Evolutionary conservation across 2,113 vertebrate species (phyloP).

Genomic region (Osmerus eperlanus): DNA sequence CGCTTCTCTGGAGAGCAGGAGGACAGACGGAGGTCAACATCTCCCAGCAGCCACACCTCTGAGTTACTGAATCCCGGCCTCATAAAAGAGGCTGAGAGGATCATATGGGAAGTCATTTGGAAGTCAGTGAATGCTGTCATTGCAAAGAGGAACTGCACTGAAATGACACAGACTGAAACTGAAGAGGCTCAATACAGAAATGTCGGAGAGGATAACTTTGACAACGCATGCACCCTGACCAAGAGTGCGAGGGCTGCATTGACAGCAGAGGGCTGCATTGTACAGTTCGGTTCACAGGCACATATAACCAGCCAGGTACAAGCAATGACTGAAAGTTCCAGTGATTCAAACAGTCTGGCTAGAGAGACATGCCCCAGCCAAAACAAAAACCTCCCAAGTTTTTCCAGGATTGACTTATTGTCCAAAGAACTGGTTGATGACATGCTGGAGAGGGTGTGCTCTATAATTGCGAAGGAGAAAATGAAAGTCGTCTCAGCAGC

Average conservation of each 20-base stretch:
- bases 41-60: neutral
- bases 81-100: slow-evolving; percentile 5
- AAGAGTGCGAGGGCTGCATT: too few species aligned
- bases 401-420: neutral
- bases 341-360: neutral
- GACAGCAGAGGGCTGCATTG: too few species aligned
- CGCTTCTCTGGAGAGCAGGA: neutral
- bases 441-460: slow-evolving; percentile 3
- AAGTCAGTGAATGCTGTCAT: neutral
- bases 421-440: neutral
- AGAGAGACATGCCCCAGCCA: neutral
- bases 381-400: neutral
- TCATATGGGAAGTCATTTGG: neutral
- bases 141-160: too few species aligned
- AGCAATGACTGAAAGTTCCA: neutral
- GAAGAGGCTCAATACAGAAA: neutral
- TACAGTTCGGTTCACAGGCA: too few species aligned
- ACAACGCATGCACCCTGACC: too few species aligned
- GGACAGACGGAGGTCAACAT: neutral
- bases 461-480: neutral
- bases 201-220: too few species aligned
- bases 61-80: neutral
- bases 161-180: neutral
- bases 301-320: neutral
- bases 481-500: neutral